Conservation (phyloP, 2,113 vertebrate species). For the Tachuris rubrigastra region DNA sequence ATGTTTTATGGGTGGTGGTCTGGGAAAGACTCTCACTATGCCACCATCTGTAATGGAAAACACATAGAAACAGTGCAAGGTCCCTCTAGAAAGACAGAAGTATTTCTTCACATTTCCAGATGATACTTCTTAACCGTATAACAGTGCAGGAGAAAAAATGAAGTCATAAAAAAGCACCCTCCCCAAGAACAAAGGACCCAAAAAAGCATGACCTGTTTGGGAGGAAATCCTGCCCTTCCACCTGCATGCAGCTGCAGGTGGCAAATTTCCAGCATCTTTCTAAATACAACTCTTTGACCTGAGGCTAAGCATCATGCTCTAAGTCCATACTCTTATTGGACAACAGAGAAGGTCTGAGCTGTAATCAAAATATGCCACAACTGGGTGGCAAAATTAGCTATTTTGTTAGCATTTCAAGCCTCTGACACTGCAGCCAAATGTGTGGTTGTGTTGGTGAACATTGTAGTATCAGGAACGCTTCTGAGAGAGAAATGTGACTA, state of each 20-base stretch:
- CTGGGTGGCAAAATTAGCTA: background rate
- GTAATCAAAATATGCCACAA: background rate
- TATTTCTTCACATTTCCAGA: background rate
- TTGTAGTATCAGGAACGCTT: background rate
- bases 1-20: background rate
- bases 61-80: background rate
- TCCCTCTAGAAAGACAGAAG: background rate
- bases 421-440: background rate
- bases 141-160: background rate
- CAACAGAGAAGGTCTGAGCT: background rate
- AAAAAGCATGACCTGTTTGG: constrained; percentile 54
- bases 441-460: background rate
- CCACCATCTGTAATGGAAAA: background rate
- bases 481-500: background rate
- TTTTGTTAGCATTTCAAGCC: background rate
- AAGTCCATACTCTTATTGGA: background rate
- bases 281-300: constrained; percentile 18
- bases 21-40: background rate
- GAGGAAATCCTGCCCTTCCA: constrained; percentile 65
- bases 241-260: constrained; percentile 57
- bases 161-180: constrained; percentile 6
- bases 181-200: constrained; percentile 32
- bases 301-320: background rate
- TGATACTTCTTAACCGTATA: background rate
- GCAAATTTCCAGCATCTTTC: constrained; percentile 53